Evolutionary conservation across 2,888 invertebrate genomes (phyloP).

Genomic region (Lissonota sp.): DNA sequence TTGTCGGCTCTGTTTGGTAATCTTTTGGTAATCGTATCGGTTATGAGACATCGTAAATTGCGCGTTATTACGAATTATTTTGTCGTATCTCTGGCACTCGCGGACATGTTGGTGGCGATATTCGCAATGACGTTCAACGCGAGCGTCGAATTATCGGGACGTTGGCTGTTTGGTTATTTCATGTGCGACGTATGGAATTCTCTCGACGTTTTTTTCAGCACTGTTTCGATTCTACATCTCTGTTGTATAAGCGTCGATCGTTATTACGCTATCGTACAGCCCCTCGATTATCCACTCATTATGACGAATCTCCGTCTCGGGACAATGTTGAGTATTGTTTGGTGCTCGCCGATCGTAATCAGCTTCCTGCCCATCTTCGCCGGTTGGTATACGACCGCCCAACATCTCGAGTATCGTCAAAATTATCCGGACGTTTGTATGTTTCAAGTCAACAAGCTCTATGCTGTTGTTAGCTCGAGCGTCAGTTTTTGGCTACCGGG

Average conservation of each 20-base stretch:
- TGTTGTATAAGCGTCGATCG: conserved; percentile 96
- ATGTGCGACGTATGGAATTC: conserved; percentile 99
- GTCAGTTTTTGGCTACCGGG: conserved; percentile 98
- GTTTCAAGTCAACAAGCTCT: conserved; percentile 94
- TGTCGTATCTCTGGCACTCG: conserved; percentile 96
- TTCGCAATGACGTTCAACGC: conserved; percentile 98
- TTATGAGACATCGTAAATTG: conserved; percentile 91
- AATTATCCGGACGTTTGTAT: conserved; percentile 86
- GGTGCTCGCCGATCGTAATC: conserved; percentile 96
- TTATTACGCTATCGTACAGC: conserved; percentile 97
- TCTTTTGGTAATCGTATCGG: conserved; percentile 93
- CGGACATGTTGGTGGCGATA: conserved; percentile 97
- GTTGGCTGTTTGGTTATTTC: conserved; percentile 95
- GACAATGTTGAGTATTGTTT: conserved; percentile 94
- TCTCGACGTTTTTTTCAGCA: conserved; percentile 97
- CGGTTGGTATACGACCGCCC: conserved; percentile 96
- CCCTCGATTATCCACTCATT: conserved; percentile 95
- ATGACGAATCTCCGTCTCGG: conserved; percentile 94
- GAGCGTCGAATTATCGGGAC: conserved; percentile 92
- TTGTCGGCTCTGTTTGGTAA: conserved; percentile 95
- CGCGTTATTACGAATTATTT: conserved; percentile 97
- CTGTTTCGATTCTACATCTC: conserved; percentile 96
- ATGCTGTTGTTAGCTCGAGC: conserved; percentile 94
- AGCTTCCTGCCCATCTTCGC: conserved; percentile 98
- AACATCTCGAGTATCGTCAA: conserved; percentile 86